Conservation (phyloP, 2,888 invertebrate genomes). For the Patella depressa region DNA sequence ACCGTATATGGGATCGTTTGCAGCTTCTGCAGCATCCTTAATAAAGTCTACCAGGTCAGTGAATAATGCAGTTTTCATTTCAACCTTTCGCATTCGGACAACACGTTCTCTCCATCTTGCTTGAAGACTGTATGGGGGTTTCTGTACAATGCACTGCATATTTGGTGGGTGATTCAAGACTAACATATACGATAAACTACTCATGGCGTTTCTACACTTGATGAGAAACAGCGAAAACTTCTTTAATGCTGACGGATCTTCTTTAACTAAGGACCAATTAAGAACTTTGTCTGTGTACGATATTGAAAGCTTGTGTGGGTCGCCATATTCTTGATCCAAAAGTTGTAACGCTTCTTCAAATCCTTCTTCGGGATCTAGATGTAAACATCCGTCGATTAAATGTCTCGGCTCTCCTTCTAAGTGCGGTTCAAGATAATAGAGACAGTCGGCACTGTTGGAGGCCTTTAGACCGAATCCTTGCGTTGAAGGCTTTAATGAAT, state of each 20-base stretch:
- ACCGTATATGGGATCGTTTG: not conserved
- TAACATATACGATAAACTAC: not conserved
- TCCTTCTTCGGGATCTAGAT: conserved; percentile 11
- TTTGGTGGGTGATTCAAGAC: not conserved
- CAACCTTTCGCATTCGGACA: not conserved
- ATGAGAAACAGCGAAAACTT: not conserved
- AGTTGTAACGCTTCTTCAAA: not conserved
- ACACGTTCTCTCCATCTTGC: not conserved
- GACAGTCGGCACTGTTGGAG: conserved; percentile 12
- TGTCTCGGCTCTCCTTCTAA: conserved; percentile 17
- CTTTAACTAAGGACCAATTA: not conserved
- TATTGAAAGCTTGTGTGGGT: conserved; percentile 8
- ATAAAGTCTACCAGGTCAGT: not conserved
- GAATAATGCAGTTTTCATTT: not conserved
- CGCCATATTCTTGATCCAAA: conserved; percentile 13
- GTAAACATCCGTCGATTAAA: not conserved
- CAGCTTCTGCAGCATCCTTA: not conserved
- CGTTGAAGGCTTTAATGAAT: conserved; percentile 23
- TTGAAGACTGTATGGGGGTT: not conserved
- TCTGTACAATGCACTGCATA: conserved; percentile 15
- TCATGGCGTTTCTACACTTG: not conserved
- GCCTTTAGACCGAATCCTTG: conserved; percentile 16
- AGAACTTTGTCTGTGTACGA: not conserved
- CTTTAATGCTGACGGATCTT: not conserved
- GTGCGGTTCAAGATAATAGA: conserved; percentile 20